Evolutionary conservation across 2,113 vertebrate species (phyloP).

Genomic region (Nerophis lumbriciformis): DNA sequence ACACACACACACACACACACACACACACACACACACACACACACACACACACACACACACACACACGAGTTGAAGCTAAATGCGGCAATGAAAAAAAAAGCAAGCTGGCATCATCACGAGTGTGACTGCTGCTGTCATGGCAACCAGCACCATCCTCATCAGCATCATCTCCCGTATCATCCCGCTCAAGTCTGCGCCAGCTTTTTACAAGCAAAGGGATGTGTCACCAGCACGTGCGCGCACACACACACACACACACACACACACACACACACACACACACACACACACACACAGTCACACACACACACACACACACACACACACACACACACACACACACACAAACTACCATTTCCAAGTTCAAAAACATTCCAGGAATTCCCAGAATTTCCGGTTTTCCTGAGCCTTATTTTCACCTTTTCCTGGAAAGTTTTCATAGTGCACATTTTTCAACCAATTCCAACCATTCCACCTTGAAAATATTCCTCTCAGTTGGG

Average conservation of each 20-base stretch:
- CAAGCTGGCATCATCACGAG: constrained; percentile 8
- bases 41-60: no score
- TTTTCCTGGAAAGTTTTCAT: no score
- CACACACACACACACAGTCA: no score
- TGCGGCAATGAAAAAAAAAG: constrained; percentile 20
- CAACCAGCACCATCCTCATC: constrained; percentile 21
- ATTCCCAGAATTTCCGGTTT: no score
- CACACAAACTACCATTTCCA: no score
- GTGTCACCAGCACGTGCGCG: neutral
- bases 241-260: neutral
- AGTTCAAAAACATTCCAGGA: no score
- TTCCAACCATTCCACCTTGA: no score
- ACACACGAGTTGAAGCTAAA: neutral
- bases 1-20: constrained; percentile 8
- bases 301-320: neutral
- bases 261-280: no score
- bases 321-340: no score
- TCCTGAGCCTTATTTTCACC: no score
- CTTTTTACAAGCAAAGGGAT: neutral
- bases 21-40: neutral
- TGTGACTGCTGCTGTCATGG: constrained; percentile 34
- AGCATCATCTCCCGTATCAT: constrained; percentile 20
- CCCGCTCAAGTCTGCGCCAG: neutral
- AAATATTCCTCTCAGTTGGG: no score
- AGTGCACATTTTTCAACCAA: no score